A percentile compares a stretch with the other conserved stretches of the same genome.
Evolutionary conservation across 37 sponge, comb jelly and placozoan genomes (phyloP).

Genomic region (Hormiphora californensis): DNA sequence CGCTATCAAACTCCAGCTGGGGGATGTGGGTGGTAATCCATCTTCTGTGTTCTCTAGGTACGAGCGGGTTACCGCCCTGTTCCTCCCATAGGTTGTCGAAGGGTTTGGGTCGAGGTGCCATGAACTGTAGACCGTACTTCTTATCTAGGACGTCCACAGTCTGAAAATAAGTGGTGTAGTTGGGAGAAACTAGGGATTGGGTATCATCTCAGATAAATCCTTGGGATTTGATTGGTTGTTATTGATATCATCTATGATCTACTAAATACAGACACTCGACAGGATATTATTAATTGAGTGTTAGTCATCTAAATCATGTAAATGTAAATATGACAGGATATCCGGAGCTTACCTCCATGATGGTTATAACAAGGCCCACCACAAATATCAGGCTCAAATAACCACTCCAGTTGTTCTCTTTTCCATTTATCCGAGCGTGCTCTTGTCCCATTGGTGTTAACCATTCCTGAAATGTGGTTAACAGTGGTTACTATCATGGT

Average conservation of each 20-base stretch:
- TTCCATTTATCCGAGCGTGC: neutral
- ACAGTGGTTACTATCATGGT: no score
- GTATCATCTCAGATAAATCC: no score
- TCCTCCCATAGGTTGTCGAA: constrained; percentile 50
- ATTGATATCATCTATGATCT: neutral
- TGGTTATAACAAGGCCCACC: no score
- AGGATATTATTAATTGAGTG: neutral
- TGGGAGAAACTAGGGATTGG: neutral
- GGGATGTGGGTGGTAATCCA: neutral
- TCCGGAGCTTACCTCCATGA: no score
- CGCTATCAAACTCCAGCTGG: neutral
- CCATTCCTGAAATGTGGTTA: constrained; percentile 44
- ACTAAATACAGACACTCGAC: neutral
- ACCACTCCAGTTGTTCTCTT: neutral
- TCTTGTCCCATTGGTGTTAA: constrained; percentile 1
- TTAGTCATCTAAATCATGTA: no score
- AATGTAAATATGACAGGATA: no score
- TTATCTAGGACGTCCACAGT: neutral
- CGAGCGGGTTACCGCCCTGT: constrained; percentile 6
- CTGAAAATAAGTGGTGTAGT: neutral
- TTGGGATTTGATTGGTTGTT: neutral
- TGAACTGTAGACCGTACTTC: neutral
- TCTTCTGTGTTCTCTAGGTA: neutral
- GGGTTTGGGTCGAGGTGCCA: neutral
- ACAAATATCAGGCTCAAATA: neutral